Percentiles rank a stretch among this genome's conserved stretches.
Evolutionary conservation across 2,113 vertebrate species (phyloP).

Genomic region (Neopipo cinnamomea): DNA sequence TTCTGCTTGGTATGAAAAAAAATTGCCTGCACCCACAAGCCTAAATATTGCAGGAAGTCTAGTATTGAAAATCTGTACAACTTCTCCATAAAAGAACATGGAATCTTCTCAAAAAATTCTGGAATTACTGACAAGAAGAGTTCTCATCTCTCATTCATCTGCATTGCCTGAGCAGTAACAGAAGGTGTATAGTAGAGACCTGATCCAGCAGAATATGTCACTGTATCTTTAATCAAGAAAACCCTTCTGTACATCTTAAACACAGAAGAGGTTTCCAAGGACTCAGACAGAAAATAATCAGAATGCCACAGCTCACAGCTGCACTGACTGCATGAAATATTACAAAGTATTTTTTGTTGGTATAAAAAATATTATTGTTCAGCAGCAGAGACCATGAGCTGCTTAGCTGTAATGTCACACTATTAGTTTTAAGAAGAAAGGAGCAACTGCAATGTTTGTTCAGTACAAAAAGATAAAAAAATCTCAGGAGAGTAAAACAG

Average conservation of each 20-base stretch:
- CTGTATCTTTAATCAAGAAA: neutral
- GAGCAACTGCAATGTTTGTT: neutral
- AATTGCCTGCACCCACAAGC: neutral
- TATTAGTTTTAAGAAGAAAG: neutral
- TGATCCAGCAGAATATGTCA: neutral
- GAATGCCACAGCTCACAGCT: neutral
- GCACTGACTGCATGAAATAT: neutral
- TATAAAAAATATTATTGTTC: neutral
- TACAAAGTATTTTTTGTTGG: neutral
- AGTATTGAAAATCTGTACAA: neutral
- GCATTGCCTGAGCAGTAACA: neutral
- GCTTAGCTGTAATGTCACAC: neutral
- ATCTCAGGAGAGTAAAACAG: neutral
- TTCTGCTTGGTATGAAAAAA: neutral
- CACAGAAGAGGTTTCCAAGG: neutral
- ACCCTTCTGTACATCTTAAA: neutral
- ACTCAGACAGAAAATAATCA: neutral
- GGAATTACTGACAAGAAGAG: neutral
- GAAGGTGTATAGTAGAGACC: neutral
- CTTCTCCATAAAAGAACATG: neutral
- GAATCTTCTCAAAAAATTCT: neutral
- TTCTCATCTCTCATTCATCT: neutral
- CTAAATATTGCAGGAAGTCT: neutral
- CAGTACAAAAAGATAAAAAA: neutral
- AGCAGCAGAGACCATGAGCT: neutral